Conservation (phyloP, 2,888 invertebrate genomes). For the Nemoura dubitans region DNA sequence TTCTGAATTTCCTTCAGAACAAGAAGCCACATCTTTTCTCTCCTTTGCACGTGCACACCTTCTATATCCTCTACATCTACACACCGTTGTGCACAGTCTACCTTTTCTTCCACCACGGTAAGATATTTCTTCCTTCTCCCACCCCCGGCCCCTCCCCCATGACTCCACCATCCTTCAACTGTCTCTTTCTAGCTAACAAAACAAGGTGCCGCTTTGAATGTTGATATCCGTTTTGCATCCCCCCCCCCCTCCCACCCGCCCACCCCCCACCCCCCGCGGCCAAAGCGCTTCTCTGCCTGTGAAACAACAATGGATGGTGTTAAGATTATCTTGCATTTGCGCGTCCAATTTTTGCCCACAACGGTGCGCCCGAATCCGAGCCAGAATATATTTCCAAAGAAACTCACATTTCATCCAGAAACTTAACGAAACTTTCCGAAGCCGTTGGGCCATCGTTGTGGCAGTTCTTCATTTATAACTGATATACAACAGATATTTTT, state of each 20-base stretch:
- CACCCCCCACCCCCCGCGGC: too few relatives aligned
- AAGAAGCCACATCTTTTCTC: neutral
- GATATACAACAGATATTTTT: too few relatives aligned
- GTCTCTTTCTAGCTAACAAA: constrained; percentile 12
- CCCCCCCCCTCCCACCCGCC: neutral
- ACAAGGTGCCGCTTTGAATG: constrained; percentile 12
- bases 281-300: neutral
- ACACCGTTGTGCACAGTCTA: neutral
- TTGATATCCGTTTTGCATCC: constrained; percentile 12
- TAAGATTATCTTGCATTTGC: constrained; percentile 12
- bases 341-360: neutral
- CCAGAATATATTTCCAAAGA: neutral
- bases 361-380: neutral
- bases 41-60: neutral
- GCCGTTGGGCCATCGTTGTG: neutral
- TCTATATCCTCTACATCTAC: neutral
- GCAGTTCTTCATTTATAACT: too few relatives aligned
- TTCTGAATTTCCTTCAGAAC: neutral
- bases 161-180: neutral
- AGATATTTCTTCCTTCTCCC: neutral
- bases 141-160: neutral
- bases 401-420: neutral
- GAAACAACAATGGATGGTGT: neutral
- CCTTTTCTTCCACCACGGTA: neutral
- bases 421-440: neutral